phyloP scores from a whole-genome alignment of 2,797 vertebrate genomes.

The Amblyopsis hoosieri region DNA sequence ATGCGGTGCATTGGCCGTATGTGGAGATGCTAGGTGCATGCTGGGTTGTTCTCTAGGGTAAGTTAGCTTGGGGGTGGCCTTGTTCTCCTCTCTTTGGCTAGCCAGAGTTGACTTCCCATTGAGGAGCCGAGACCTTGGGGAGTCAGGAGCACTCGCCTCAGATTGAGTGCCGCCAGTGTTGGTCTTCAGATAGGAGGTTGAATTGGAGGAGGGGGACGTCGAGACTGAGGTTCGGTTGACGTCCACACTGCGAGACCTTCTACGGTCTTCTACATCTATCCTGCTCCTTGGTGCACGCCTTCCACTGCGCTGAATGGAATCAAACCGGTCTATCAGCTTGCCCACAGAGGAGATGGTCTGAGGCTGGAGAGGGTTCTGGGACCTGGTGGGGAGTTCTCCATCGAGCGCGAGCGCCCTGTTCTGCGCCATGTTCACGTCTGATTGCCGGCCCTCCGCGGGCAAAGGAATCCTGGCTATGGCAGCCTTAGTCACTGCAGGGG shows the following conservation, averaged over 20 bases:
- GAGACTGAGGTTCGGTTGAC: conserved; percentile 63
- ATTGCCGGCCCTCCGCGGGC: conserved; percentile 53
- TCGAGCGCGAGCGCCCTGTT: conserved; percentile 10
- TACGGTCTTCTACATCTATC: conserved; percentile 82
- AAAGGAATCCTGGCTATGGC: conserved; percentile 69
- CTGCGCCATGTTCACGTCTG: conserved; percentile 28
- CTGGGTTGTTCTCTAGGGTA: conserved; percentile 24
- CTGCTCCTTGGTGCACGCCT: conserved; percentile 81
- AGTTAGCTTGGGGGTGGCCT: conserved; percentile 14
- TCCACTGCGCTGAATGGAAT: conserved; percentile 82
- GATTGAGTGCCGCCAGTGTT: conserved; percentile 28
- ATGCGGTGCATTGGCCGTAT: conserved; percentile 36
- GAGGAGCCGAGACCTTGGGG: conserved; percentile 54
- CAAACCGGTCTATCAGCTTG: conserved; percentile 89
- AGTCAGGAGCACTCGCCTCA: conserved; percentile 54
- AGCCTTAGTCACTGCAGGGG: conserved; percentile 1
- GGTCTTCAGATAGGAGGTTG: conserved; percentile 53
- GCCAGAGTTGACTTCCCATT: conserved; percentile 31
- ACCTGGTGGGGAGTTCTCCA: conserved; percentile 34
- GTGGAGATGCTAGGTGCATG: conserved; percentile 30
- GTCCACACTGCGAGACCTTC: conserved; percentile 88
- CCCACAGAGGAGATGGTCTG: conserved; percentile 86
- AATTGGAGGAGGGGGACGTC: conserved; percentile 59
- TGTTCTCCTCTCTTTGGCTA: conserved; percentile 41
- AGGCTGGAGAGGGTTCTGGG: conserved; percentile 77